Percentiles rank a stretch among this genome's conserved stretches.
Conservation (phyloP, 2,888 invertebrate genomes). For the Neria commutata region DNA sequence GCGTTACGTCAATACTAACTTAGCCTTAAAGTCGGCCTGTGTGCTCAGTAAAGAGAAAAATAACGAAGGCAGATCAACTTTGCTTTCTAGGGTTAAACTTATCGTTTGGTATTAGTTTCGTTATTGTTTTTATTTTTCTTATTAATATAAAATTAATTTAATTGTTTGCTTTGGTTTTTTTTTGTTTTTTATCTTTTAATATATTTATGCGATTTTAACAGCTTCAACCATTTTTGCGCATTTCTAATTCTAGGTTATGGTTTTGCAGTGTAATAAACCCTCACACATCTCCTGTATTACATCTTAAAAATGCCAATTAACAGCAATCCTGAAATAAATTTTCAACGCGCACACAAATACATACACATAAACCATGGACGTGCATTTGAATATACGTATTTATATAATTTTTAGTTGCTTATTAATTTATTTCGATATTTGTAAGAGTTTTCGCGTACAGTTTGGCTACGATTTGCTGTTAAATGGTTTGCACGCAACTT, state of each 20-base stretch:
- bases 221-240: conserved; percentile 4
- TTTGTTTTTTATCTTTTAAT: conserved; percentile 11
- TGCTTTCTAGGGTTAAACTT: too few relatives aligned
- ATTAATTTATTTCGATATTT: too few relatives aligned
- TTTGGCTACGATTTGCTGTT: too few relatives aligned
- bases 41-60: too few relatives aligned
- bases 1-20: too few relatives aligned
- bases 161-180: not conserved
- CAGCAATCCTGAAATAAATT: not conserved
- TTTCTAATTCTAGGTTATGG: conserved; percentile 51
- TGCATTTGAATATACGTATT: too few relatives aligned
- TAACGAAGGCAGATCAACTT: too few relatives aligned
- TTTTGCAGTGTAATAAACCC: conserved; percentile 53
- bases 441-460: too few relatives aligned
- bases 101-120: not conserved
- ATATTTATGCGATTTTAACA: conserved; percentile 18
- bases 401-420: too few relatives aligned
- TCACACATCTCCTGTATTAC: not conserved
- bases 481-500: too few relatives aligned
- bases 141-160: not conserved
- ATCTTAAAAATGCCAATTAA: not conserved
- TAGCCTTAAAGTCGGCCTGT: too few relatives aligned
- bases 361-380: conserved; percentile 5
- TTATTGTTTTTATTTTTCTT: not conserved
- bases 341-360: conserved; percentile 9